Evolutionary conservation across 2,797 vertebrate species (phyloP).

Genomic region (Halcyon badia): DNA sequence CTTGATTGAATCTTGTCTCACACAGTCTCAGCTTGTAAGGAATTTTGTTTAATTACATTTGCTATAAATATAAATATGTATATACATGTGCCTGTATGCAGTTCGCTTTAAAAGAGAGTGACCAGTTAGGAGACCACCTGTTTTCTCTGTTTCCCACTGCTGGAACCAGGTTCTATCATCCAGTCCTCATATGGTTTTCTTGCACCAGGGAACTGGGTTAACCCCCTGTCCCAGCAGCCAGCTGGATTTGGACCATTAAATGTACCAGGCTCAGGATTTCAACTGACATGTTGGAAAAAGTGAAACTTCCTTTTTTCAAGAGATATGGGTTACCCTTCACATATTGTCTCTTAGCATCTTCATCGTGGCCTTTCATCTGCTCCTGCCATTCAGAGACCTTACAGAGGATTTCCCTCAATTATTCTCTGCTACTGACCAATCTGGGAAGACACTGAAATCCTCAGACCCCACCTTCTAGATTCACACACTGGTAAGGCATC

Average conservation of each 20-base stretch:
- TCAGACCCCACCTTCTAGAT: neutral
- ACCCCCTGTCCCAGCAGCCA: neutral
- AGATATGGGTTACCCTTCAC: neutral
- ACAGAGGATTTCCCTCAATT: neutral
- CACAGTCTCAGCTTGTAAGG: conserved; percentile 43
- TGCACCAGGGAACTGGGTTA: neutral
- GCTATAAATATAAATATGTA: neutral
- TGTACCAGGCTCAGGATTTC: neutral
- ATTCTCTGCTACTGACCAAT: neutral
- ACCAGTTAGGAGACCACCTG: neutral
- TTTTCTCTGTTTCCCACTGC: neutral
- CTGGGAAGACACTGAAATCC: neutral
- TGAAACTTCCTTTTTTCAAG: neutral
- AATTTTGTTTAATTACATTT: conserved; percentile 51
- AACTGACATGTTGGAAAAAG: neutral
- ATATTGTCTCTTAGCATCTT: neutral
- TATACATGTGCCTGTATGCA: neutral
- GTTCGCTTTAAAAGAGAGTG: neutral
- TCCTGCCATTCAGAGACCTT: neutral
- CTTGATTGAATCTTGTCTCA: conserved; percentile 16
- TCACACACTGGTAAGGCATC: neutral
- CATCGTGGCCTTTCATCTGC: neutral
- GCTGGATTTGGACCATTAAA: neutral
- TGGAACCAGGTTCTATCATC: neutral
- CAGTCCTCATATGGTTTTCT: neutral